These are phyloP conservation scores for Hesperia comma DNA, from an alignment of 2,888 invertebrate species.

Conservation along the genomic window DNA sequence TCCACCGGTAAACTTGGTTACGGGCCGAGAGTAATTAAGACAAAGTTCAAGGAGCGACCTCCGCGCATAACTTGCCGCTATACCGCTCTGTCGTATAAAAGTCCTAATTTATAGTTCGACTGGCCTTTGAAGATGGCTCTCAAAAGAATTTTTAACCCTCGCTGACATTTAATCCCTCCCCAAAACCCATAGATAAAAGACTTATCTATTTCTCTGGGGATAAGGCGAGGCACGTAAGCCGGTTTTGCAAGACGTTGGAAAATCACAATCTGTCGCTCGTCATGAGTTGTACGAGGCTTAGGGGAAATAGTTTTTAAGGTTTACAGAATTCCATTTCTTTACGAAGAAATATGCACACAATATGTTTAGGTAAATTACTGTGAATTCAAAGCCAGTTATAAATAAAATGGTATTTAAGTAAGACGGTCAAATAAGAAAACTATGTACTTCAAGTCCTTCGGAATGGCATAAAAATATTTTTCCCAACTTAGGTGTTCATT, in stretches of 20 bases:
- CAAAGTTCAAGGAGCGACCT: conserved; percentile 49
- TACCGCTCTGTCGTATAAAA: conserved; percentile 9
- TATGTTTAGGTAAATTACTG: too few relatives aligned
- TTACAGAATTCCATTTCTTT: background rate
- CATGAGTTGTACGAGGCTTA: conserved; percentile 13
- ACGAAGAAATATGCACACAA: too few relatives aligned
- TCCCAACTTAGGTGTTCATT: background rate
- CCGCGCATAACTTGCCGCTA: conserved; percentile 38
- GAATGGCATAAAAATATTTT: background rate
- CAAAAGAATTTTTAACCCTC: conserved; percentile 18
- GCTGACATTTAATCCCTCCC: conserved; percentile 3
- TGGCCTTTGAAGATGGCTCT: conserved; percentile 24
- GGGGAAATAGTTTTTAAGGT: conserved; percentile 11
- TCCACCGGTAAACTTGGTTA: conserved; percentile 38
- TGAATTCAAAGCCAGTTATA: too few relatives aligned
- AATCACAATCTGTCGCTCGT: conserved; percentile 8
- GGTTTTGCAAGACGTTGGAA: conserved; percentile 8
- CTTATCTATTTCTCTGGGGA: conserved; percentile 21
- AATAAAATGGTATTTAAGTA: too few relatives aligned
- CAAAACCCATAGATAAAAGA: conserved; percentile 16
- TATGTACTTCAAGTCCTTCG: too few relatives aligned
- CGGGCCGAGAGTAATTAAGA: conserved; percentile 45
- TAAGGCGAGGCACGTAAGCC: conserved; percentile 24
- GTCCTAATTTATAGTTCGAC: conserved; percentile 21
- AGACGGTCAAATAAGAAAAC: too few relatives aligned